Evolutionary conservation across 2,797 vertebrate species (phyloP).

Genomic region (Carapus acus): DNA sequence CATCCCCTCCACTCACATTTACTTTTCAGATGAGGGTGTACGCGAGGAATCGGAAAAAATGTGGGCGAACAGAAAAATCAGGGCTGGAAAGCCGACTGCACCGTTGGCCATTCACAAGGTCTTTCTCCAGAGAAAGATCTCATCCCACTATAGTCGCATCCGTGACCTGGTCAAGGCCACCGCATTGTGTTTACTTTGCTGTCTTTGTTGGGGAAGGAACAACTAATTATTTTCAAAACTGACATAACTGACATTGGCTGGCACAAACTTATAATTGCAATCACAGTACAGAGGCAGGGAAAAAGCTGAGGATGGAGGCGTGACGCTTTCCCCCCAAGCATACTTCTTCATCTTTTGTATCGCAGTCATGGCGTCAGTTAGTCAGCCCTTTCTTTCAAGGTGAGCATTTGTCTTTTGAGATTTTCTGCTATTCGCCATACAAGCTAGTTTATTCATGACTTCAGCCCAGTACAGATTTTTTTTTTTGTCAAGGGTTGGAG

Average conservation of each 20-base stretch:
- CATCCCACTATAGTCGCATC: constrained; percentile 26
- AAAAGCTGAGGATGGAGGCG: constrained; percentile 1
- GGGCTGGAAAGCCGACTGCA: neutral
- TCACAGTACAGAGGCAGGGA: constrained; percentile 6
- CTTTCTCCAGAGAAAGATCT: constrained; percentile 15
- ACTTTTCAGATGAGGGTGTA: neutral
- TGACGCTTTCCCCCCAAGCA: constrained; percentile 2
- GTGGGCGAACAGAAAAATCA: constrained; percentile 8
- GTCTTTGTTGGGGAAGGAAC: neutral
- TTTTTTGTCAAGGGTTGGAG: neutral
- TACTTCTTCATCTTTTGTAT: neutral
- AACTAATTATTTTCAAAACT: neutral
- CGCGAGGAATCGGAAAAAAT: neutral
- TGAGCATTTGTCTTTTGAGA: no score
- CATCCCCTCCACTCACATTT: neutral
- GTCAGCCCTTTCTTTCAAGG: no score
- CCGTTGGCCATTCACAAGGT: neutral
- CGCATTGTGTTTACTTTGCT: constrained; percentile 1
- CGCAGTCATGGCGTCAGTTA: neutral
- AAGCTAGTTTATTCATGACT: neutral
- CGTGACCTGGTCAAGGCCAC: constrained; percentile 38
- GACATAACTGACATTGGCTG: constrained; percentile 12
- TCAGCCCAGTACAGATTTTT: neutral
- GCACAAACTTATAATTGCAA: neutral
- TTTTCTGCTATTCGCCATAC: neutral